Evolutionary conservation across 2,888 invertebrate genomes (phyloP).

Genomic region (Luffia ferchaultella): DNA sequence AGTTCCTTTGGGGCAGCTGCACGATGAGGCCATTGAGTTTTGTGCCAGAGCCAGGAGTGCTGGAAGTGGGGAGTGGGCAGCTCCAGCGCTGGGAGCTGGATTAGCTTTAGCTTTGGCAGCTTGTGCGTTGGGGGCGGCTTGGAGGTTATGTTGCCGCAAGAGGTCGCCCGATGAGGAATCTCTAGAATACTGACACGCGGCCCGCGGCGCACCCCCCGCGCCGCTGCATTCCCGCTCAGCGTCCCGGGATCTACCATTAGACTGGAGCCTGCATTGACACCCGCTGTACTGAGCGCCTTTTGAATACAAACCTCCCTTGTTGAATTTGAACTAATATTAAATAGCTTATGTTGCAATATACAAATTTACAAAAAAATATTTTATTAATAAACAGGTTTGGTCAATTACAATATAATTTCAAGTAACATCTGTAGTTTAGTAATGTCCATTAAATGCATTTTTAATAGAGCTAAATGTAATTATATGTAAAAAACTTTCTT

Average conservation of each 20-base stretch:
- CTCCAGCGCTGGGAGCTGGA: conserved; percentile 69
- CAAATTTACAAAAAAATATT: too few relatives aligned
- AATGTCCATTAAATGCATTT: too few relatives aligned
- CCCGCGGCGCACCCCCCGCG: conserved; percentile 59
- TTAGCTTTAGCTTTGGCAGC: conserved; percentile 64
- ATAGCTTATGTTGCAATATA: too few relatives aligned
- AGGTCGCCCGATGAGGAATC: conserved; percentile 67
- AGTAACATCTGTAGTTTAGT: too few relatives aligned
- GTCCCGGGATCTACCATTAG: conserved; percentile 49
- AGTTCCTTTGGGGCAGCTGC: conserved; percentile 57
- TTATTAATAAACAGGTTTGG: too few relatives aligned
- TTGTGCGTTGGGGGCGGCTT: conserved; percentile 65
- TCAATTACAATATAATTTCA: too few relatives aligned
- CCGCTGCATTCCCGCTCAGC: conserved; percentile 48
- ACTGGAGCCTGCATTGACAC: conserved; percentile 65
- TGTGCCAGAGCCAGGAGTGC: conserved; percentile 66
- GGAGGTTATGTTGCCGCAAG: conserved; percentile 69
- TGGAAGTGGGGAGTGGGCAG: conserved; percentile 66
- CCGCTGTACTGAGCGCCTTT: conserved; percentile 50
- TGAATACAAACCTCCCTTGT: background rate
- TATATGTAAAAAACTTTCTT: too few relatives aligned
- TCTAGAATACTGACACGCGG: conserved; percentile 69
- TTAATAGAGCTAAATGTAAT: too few relatives aligned
- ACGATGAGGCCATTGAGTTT: conserved; percentile 81
- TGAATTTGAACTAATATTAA: background rate